Evolutionary conservation across 2,888 invertebrate species (phyloP).

Genomic region (Siphlonurus alternatus): DNA sequence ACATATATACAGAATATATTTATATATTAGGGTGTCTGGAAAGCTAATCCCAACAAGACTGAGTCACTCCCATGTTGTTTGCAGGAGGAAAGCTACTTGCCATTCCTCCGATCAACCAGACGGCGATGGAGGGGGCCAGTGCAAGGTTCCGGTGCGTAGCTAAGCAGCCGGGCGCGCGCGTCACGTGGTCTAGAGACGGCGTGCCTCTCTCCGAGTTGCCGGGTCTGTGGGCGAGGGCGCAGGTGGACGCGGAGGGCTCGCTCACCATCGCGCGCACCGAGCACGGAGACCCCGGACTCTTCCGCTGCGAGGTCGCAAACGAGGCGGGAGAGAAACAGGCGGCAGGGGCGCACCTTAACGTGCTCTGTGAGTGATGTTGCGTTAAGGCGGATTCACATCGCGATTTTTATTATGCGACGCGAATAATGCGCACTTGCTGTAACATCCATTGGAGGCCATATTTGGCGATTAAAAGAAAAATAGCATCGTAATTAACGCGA

Average conservation of each 20-base stretch:
- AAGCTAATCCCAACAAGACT: no score
- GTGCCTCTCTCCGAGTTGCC: constrained; percentile 38
- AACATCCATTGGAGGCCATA: no score
- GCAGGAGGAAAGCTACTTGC: constrained; percentile 75
- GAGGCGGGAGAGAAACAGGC: constrained; percentile 56
- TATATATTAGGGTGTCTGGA: no score
- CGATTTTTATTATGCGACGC: no score
- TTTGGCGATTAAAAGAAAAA: no score
- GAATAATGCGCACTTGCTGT: no score
- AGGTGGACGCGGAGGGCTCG: constrained; percentile 56
- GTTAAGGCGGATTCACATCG: no score
- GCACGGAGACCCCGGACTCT: constrained; percentile 74
- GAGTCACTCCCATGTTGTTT: no score
- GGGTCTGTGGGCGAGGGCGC: constrained; percentile 43
- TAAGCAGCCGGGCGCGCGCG: constrained; percentile 45
- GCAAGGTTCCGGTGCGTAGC: constrained; percentile 69
- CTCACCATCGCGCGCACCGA: constrained; percentile 59
- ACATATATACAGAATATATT: no score
- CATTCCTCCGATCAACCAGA: constrained; percentile 75
- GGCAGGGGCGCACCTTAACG: constrained; percentile 73
- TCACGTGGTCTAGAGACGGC: constrained; percentile 48
- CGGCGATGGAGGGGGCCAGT: constrained; percentile 66
- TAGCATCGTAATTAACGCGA: no score
- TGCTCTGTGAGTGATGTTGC: constrained; percentile 83
- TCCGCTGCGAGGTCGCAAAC: constrained; percentile 67